Conservation (phyloP, 2,888 invertebrate genomes). For the Dusona sp. region DNA sequence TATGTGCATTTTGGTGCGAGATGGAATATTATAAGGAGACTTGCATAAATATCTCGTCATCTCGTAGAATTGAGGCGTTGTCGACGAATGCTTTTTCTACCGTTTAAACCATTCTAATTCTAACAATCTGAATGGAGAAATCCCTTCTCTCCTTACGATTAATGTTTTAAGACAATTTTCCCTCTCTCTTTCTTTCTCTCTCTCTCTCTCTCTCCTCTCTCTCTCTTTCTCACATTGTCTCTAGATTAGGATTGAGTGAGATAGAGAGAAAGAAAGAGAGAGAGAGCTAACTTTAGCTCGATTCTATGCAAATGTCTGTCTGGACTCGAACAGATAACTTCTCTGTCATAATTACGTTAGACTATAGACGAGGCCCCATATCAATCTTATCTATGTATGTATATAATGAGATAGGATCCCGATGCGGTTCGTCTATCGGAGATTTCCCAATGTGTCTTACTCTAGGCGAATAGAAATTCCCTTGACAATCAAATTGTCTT, state of each 20-base stretch:
- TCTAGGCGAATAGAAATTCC: conserved; percentile 17
- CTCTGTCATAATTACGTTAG: conserved; percentile 53
- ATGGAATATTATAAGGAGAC: conserved; percentile 20
- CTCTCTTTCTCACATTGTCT: conserved; percentile 3
- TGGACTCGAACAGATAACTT: conserved; percentile 37
- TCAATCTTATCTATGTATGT: neutral
- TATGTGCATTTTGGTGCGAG: conserved; percentile 1
- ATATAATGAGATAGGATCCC: neutral
- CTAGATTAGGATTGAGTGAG: neutral
- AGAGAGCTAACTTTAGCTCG: conserved; percentile 62
- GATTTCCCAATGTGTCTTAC: conserved; percentile 12
- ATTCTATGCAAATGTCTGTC: conserved; percentile 55
- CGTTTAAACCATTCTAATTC: conserved; percentile 35
- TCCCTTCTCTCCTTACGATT: conserved; percentile 47
- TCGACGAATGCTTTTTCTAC: conserved; percentile 13
- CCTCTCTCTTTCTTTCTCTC: conserved; percentile 17
- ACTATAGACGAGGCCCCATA: conserved; percentile 51
- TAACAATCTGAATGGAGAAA: conserved; percentile 59
- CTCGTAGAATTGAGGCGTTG: conserved; percentile 33
- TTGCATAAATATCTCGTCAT: conserved; percentile 30
- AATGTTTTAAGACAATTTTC: conserved; percentile 61
- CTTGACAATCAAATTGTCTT: conserved; percentile 25
- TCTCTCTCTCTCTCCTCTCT: conserved; percentile 14
- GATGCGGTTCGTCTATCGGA: conserved; percentile 29
- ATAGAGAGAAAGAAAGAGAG: neutral